A percentile compares a stretch with the other conserved stretches of the same genome.
Conservation (phyloP, 2,888 invertebrate genomes). For the Seira ritae region DNA sequence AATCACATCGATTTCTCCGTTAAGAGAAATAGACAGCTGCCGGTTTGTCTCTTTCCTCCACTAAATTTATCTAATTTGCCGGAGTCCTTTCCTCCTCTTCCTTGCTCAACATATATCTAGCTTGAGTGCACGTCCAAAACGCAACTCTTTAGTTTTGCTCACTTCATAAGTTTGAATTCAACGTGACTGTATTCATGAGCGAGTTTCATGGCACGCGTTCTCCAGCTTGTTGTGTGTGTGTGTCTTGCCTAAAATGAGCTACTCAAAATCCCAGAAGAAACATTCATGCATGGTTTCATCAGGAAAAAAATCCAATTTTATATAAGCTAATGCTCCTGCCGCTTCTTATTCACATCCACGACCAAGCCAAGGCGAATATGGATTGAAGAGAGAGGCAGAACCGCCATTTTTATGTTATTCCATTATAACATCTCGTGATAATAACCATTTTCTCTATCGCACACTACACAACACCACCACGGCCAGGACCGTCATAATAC, state of each 20-base stretch:
- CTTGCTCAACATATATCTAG: not conserved
- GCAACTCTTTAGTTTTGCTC: not conserved
- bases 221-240: constrained; percentile 21
- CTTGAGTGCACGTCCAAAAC: too few species aligned
- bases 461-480: not conserved
- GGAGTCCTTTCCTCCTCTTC: not conserved
- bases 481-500: not conserved
- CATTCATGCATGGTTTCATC: constrained; percentile 57
- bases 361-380: too few species aligned
- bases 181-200: constrained; percentile 22
- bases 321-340: too few species aligned
- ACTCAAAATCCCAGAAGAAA: constrained; percentile 49
- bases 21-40: constrained; percentile 43
- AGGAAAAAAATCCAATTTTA: constrained; percentile 61
- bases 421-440: constrained; percentile 38
- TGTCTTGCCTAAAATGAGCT: constrained; percentile 34
- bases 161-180: not conserved
- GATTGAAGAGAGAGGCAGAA: not conserved
- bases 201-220: constrained; percentile 14
- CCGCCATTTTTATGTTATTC: constrained; percentile 24
- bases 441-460: constrained; percentile 46
- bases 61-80: not conserved
- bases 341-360: constrained; percentile 23
- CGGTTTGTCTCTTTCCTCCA: constrained; percentile 13
- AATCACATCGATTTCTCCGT: constrained; percentile 63